Percentiles rank a stretch among this genome's conserved stretches.
These are phyloP conservation scores for Lynx canadensis DNA, from an alignment of 2,113 vertebrate genomes.

Conservation along the genomic window DNA sequence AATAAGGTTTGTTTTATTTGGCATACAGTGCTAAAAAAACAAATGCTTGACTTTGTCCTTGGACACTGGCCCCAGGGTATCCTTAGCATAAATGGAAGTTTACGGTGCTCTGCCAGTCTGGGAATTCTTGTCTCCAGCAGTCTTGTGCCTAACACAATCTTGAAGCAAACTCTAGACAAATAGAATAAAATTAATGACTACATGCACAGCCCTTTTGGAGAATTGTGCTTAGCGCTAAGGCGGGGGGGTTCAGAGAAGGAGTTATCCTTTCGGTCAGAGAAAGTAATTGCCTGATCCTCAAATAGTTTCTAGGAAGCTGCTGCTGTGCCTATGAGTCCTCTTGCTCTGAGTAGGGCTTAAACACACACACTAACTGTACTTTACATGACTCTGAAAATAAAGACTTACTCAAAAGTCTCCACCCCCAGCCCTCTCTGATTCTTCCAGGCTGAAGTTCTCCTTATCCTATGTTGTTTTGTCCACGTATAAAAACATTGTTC, in stretches of 20 bases:
- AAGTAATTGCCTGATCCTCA: neutral
- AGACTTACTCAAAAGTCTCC: neutral
- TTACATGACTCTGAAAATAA: neutral
- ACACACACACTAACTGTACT: neutral
- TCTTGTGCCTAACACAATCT: neutral
- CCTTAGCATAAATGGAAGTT: neutral
- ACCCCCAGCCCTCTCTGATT: neutral
- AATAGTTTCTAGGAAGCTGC: neutral
- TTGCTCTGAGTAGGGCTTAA: neutral
- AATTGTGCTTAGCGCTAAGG: neutral
- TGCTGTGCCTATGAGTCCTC: neutral
- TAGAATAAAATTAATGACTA: neutral
- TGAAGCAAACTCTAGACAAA: neutral
- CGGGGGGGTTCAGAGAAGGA: neutral
- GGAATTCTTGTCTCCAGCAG: neutral
- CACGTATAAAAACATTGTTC: neutral
- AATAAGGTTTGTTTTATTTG: neutral
- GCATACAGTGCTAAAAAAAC: neutral
- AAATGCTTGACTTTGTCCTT: neutral
- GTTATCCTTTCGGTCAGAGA: neutral
- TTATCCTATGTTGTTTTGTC: neutral
- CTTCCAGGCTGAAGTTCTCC: neutral
- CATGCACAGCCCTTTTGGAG: neutral
- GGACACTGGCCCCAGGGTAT: neutral
- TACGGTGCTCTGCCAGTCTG: neutral